Evolutionary conservation across 2,113 vertebrate species (phyloP).

Genomic region (Prunella fulvescens): DNA sequence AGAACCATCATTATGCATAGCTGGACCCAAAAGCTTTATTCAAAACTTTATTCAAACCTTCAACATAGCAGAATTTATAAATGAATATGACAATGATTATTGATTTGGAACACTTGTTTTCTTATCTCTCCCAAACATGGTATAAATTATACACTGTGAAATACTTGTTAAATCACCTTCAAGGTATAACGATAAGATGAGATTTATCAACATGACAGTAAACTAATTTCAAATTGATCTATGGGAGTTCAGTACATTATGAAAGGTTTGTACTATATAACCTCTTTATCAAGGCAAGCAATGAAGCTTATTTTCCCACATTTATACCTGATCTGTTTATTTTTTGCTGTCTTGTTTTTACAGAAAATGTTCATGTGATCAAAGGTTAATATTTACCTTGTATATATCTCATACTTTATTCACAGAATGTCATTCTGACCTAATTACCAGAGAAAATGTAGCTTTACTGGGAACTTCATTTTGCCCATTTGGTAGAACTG

Average conservation of each 20-base stretch:
- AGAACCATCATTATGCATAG: background rate
- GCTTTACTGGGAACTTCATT: background rate
- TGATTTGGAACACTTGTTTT: background rate
- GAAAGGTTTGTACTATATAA: constrained; percentile 1
- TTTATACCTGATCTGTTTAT: background rate
- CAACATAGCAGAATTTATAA: background rate
- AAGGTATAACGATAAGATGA: background rate
- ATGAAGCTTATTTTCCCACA: background rate
- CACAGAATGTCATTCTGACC: background rate
- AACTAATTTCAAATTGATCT: constrained; percentile 50
- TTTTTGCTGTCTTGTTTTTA: background rate
- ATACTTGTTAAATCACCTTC: constrained; percentile 17
- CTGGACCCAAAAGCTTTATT: background rate
- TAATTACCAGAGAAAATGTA: background rate
- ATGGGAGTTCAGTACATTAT: background rate
- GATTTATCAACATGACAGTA: constrained; percentile 28
- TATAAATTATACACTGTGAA: background rate
- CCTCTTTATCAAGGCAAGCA: background rate
- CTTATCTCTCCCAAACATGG: background rate
- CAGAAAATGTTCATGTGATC: background rate
- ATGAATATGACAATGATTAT: background rate
- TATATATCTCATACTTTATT: background rate
- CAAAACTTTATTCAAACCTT: background rate
- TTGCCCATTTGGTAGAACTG: background rate
- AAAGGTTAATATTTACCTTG: background rate